phyloP scores from a whole-genome alignment of 2,797 vertebrate species.

The Lateolabrax maculatus region DNA sequence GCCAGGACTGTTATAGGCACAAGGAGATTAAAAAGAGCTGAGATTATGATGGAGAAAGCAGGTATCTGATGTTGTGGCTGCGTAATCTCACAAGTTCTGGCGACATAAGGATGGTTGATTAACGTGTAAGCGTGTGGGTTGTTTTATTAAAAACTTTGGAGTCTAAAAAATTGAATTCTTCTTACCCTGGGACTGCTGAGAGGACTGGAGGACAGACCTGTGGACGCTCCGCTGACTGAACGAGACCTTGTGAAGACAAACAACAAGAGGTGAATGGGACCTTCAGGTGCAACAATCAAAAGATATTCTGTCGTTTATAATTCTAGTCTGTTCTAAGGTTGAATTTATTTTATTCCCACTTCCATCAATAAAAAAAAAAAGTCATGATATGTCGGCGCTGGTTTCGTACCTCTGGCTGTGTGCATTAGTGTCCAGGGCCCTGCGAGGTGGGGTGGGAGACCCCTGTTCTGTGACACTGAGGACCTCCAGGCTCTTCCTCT shows the following conservation, averaged over 20 bases:
- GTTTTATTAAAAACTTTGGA: not conserved
- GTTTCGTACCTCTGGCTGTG: slow-evolving; percentile 91
- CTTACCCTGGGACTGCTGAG: slow-evolving; percentile 93
- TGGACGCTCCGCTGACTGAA: slow-evolving; percentile 94
- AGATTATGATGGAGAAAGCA: slow-evolving; percentile 7
- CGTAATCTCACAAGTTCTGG: not conserved
- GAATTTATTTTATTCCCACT: not conserved
- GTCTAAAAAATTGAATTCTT: not conserved
- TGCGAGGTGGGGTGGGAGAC: slow-evolving; percentile 91
- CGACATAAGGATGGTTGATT: not conserved
- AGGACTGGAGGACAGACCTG: slow-evolving; percentile 90
- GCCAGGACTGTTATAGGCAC: not conserved
- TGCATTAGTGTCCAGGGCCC: slow-evolving; percentile 91
- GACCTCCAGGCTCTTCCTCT: slow-evolving; percentile 94
- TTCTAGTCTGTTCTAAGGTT: not conserved
- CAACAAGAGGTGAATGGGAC: not conserved
- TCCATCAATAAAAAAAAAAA: not conserved
- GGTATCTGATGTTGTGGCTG: not conserved
- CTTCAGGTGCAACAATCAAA: not conserved
- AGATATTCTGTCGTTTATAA: not conserved
- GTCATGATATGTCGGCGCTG: not conserved
- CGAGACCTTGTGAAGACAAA: slow-evolving; percentile 86
- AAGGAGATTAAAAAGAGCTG: slow-evolving; percentile 23
- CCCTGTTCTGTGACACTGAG: slow-evolving; percentile 93
- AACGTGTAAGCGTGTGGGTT: not conserved